phyloP scores from a whole-genome alignment of 2,113 vertebrate genomes.

The Odocoileus hemionus region DNA sequence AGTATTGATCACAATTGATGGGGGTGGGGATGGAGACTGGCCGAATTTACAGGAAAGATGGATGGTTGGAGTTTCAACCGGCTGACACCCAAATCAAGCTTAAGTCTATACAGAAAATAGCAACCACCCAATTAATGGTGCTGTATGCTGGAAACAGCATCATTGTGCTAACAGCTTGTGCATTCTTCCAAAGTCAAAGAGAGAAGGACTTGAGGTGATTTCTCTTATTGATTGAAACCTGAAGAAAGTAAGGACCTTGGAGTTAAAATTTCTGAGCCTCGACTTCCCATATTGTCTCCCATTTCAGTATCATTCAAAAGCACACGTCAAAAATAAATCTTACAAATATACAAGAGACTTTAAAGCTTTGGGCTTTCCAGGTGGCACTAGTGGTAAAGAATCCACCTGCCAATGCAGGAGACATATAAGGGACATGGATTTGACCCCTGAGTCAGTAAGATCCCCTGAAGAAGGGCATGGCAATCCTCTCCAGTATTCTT shows the following conservation, averaged over 20 bases:
- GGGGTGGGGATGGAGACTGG: too few species aligned
- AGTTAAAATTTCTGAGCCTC: not conserved
- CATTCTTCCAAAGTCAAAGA: not conserved
- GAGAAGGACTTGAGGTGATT: not conserved
- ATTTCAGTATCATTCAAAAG: not conserved
- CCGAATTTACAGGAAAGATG: slow-evolving; percentile 16
- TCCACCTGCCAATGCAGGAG: not conserved
- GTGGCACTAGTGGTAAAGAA: not conserved
- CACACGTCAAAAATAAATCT: not conserved
- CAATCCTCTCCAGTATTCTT: not conserved
- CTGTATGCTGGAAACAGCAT: not conserved
- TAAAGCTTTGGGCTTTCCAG: not conserved
- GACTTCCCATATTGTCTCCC: too few species aligned
- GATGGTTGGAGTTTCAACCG: not conserved
- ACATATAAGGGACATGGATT: not conserved
- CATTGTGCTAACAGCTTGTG: accelerated
- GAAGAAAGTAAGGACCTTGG: not conserved
- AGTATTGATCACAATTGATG: not conserved
- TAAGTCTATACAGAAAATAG: not conserved
- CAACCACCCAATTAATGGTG: not conserved
- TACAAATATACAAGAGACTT: not conserved
- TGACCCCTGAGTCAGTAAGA: not conserved
- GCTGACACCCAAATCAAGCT: slow-evolving; percentile 19
- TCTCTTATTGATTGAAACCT: not conserved
- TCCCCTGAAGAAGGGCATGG: not conserved